Conservation (phyloP, 2,113 vertebrate genomes). For the Ageneiosus marmoratus region DNA sequence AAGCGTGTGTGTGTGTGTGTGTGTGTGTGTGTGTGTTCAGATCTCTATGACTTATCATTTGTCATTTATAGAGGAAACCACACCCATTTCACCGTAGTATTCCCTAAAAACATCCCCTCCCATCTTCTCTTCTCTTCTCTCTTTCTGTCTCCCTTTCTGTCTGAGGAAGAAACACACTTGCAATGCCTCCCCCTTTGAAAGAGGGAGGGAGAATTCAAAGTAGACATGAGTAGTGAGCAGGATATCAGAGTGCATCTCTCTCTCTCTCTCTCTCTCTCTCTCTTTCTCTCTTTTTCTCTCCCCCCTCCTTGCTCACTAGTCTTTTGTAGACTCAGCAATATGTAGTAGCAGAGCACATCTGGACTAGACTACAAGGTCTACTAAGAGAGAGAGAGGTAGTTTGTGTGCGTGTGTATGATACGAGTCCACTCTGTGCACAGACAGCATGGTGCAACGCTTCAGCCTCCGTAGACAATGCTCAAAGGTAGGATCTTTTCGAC, state of each 20-base stretch:
- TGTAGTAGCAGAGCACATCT: constrained; percentile 34
- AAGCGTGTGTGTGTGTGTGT: constrained; percentile 5
- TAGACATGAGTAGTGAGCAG: constrained; percentile 16
- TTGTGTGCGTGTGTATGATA: constrained; percentile 39
- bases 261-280: constrained; percentile 35
- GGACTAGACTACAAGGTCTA: constrained; percentile 6
- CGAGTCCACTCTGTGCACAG: constrained; percentile 51
- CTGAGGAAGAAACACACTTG: constrained; percentile 34
- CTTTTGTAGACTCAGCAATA: constrained; percentile 32
- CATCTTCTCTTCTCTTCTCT: constrained; percentile 3
- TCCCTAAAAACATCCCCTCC: not conserved
- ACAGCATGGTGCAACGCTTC: constrained; percentile 78
- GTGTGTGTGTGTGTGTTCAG: not conserved
- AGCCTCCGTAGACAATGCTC: constrained; percentile 75
- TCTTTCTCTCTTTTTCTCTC: too few species aligned
- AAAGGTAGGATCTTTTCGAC: constrained; percentile 67
- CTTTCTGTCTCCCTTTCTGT: constrained; percentile 20
- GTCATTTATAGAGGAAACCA: constrained; percentile 32
- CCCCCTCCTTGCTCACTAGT: not conserved
- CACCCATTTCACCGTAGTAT: constrained; percentile 17
- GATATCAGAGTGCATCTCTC: constrained; percentile 11
- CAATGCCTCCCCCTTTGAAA: constrained; percentile 16
- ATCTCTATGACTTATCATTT: constrained; percentile 22
- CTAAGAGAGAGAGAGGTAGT: constrained; percentile 7
- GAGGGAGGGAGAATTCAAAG: constrained; percentile 1